Evolutionary conservation across 2,797 vertebrate genomes (phyloP).

Genomic region (Xiphophorus birchmanni): DNA sequence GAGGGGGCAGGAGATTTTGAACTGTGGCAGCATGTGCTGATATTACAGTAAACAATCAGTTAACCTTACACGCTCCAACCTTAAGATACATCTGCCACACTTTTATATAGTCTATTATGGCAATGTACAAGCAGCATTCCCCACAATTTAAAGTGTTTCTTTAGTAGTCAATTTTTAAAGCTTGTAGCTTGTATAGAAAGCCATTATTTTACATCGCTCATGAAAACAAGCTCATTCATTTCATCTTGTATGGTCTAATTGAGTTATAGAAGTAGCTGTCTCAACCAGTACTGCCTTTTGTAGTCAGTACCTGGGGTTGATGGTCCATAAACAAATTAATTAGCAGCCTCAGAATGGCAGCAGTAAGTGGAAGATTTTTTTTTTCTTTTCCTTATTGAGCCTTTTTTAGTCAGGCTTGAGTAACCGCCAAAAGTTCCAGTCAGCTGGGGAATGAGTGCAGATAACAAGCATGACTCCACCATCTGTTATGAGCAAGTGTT

Average conservation of each 20-base stretch:
- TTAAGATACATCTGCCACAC: neutral
- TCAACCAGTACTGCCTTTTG: conserved; percentile 32
- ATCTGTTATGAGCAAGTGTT: conserved; percentile 22
- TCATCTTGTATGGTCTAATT: conserved; percentile 46
- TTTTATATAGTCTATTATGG: neutral
- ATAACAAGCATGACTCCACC: conserved; percentile 32
- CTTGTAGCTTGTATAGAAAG: neutral
- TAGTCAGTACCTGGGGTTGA: conserved; percentile 49
- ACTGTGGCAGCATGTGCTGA: neutral
- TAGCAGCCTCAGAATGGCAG: conserved; percentile 45
- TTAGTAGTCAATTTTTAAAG: neutral
- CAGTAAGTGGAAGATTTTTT: conserved; percentile 30
- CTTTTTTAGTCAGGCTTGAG: conserved; percentile 29
- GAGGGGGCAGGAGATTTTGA: neutral
- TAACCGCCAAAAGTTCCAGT: conserved; percentile 43
- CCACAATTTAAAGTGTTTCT: neutral
- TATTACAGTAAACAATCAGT: neutral
- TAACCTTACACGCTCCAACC: neutral
- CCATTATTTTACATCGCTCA: neutral
- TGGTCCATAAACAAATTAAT: conserved; percentile 68
- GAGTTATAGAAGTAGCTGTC: conserved; percentile 67
- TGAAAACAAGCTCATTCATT: conserved; percentile 22
- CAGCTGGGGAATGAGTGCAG: conserved; percentile 40
- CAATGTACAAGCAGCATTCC: neutral
- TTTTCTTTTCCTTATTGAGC: conserved; percentile 30